Base-by-base conservation (phyloP, 1,140 invertebrate species). In the Listronotus bonariensis region DNA sequence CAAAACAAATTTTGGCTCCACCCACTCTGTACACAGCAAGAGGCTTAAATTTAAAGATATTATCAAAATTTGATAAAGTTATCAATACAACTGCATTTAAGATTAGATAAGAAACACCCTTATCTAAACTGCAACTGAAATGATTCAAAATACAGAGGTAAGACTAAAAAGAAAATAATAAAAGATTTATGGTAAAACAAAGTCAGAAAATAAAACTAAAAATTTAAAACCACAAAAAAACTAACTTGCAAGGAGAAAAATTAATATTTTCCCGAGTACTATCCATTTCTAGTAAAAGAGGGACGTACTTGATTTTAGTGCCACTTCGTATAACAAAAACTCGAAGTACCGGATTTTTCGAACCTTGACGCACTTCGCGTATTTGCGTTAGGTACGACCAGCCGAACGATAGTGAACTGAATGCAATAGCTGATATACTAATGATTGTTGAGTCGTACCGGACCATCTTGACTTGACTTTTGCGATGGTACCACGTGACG, bases 161-260 rank as follows among this genome's bases (percentile, higher is more conserved):
- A 26, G 20, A 26, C 20, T 3, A 26, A 26, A 26, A 26, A 26
- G 20, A 26, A 26, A 26, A 26, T 26, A 26, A 26, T 26, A 3
- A 26, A 5, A 26, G 20, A 26, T 26, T 26, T 26, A 26, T 26
- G 20, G 2, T 26, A 26, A 26, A 26, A 3, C 20, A 26, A 26
- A 26, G 1, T 26, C 5, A 26, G n/a, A 26, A 26, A 26, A 26
- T 51, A 10, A 14, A 18, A n/a, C n/a, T n/a, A n/a, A 51, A 54
- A 54, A 20, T 26, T 20, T 31, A 18, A 14, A 36, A 32, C 12
- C 31, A 52, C 5, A 55, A 42, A 61, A 62, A 18, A 59, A 73
- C 72, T 72, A 72, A 73, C 72, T 73, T 73, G 65, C 68, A 68
- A 56, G 68, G 68, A 40, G 67, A 67, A 67, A 68, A 70, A 69